Conservation (phyloP, 2,797 vertebrate species). For the Fistularia commersonii region DNA sequence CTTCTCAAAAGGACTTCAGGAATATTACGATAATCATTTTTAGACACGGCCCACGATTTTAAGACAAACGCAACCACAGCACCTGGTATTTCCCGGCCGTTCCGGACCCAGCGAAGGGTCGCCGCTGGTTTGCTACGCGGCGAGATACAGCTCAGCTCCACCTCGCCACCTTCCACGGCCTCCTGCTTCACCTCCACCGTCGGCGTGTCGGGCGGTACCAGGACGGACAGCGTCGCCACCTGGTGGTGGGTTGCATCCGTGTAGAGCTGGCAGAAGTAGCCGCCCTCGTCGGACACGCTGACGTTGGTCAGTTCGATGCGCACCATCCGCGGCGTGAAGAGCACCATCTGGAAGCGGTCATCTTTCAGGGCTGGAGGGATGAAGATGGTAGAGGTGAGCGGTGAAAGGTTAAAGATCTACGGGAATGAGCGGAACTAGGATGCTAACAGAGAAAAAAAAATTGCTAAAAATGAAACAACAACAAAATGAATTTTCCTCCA, state of each 20-base stretch:
- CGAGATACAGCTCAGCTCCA: constrained; percentile 83
- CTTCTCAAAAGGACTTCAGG: too few relatives aligned
- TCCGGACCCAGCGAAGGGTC: constrained; percentile 83
- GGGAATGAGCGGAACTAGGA: too few relatives aligned
- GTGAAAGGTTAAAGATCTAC: too few relatives aligned
- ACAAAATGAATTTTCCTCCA: too few relatives aligned
- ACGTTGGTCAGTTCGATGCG: constrained; percentile 85
- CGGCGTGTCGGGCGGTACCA: constrained; percentile 84
- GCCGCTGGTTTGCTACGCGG: constrained; percentile 84
- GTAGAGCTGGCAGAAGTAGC: constrained; percentile 94
- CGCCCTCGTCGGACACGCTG: constrained; percentile 86
- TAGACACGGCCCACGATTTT: too few relatives aligned
- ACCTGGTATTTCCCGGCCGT: constrained; percentile 86
- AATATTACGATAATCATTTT: too few relatives aligned
- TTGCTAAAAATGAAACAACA: too few relatives aligned
- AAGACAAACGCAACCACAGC: too few relatives aligned
- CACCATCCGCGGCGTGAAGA: constrained; percentile 83
- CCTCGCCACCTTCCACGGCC: constrained; percentile 85
- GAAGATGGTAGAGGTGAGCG: too few relatives aligned
- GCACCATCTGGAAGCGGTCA: constrained; percentile 89
- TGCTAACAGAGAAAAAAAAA: too few relatives aligned
- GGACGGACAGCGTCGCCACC: constrained; percentile 83
- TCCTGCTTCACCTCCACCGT: constrained; percentile 85
- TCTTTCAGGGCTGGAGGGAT: constrained; percentile 83
- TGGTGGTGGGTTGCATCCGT: constrained; percentile 89